These are phyloP conservation scores for Picus viridis DNA, from an alignment of 2,797 vertebrate genomes.

Conservation along the genomic window DNA sequence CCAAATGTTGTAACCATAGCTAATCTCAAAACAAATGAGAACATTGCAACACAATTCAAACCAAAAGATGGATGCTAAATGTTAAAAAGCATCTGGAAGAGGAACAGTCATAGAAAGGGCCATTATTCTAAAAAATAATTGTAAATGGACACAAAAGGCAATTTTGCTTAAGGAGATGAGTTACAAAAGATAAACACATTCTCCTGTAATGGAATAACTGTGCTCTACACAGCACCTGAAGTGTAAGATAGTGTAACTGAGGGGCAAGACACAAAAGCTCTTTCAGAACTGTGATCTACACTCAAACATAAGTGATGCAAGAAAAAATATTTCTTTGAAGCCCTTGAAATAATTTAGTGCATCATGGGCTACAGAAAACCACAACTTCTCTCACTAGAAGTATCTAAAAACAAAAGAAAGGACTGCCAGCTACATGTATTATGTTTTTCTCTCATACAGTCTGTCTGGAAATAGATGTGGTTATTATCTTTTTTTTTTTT, in stretches of 20 bases:
- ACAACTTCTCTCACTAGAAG: not conserved
- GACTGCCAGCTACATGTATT: not conserved
- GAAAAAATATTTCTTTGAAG: not conserved
- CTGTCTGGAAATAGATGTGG: not conserved
- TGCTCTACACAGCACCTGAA: not conserved
- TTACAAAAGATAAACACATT: not conserved
- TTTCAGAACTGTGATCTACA: not conserved
- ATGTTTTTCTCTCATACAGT: not conserved
- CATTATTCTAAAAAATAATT: not conserved
- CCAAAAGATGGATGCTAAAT: not conserved
- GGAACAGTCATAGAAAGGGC: not conserved
- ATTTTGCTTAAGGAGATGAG: not conserved
- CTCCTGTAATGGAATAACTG: not conserved
- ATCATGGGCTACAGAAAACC: not conserved
- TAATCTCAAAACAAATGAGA: slow-evolving; percentile 43
- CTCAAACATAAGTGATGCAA: not conserved
- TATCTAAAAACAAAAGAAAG: not conserved
- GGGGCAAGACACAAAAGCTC: not conserved
- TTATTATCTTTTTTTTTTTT: not conserved
- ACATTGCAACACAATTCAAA: not conserved
- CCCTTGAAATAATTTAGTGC: not conserved
- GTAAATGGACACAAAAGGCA: not conserved
- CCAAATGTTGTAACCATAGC: slow-evolving; percentile 31
- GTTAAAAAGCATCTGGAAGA: not conserved
- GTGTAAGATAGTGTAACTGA: not conserved